These are phyloP conservation scores for Zingel zingel DNA, from an alignment of 2,113 vertebrate species.

Conservation along the genomic window DNA sequence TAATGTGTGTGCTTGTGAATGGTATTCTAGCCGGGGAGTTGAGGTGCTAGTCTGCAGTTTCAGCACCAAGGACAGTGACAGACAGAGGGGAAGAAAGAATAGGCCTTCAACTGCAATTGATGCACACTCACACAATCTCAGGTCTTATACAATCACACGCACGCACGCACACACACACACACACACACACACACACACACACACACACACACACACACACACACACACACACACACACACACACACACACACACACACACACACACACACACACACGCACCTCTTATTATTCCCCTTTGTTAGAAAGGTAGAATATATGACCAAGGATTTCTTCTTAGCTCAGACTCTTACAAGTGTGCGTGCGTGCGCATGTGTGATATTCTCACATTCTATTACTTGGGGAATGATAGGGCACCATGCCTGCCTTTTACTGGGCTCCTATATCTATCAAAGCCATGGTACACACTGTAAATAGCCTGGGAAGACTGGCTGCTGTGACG, in stretches of 20 bases:
- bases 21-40: constrained; percentile 38
- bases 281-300: constrained; percentile 33
- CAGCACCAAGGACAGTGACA: constrained; percentile 79
- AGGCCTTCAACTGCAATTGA: constrained; percentile 32
- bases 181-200: too few relatives aligned
- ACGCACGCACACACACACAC: too few relatives aligned
- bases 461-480: constrained; percentile 56
- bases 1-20: constrained; percentile 9
- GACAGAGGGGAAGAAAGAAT: constrained; percentile 28
- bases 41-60: constrained; percentile 19
- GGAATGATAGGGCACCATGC: constrained; percentile 33
- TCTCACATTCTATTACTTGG: constrained; percentile 28
- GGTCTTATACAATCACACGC: not conserved
- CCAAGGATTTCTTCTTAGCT: constrained; percentile 21
- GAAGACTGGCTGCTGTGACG: constrained; percentile 22
- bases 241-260: not conserved
- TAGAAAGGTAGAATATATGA: constrained; percentile 16
- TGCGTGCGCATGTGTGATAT: constrained; percentile 3
- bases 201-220: not conserved
- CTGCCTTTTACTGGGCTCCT: constrained; percentile 54
- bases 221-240: too few relatives aligned
- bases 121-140: constrained; percentile 10
- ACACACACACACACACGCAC: constrained; percentile 10
- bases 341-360: constrained; percentile 41
- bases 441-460: constrained; percentile 64